Conservation (phyloP, 1,140 invertebrate species). For the Delia radicum region DNA sequence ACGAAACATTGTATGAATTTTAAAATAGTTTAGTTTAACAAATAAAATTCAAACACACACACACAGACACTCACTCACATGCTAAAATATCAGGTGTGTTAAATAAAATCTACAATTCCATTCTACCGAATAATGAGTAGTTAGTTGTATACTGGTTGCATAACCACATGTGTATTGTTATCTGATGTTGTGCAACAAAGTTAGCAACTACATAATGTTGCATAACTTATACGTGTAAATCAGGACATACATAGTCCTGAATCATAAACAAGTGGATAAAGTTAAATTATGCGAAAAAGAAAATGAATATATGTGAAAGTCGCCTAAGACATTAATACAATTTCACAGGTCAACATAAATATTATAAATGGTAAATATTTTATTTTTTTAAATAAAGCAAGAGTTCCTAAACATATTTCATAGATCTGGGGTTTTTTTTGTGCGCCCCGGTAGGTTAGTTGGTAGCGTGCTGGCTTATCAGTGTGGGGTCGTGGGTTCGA, state of each 20-base stretch:
- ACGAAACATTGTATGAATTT: neutral
- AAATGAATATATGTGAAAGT: too few relatives aligned
- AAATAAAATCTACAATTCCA: neutral
- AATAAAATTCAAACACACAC: too few relatives aligned
- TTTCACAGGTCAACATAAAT: too few relatives aligned
- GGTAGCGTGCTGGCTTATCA: too few relatives aligned
- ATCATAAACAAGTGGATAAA: neutral
- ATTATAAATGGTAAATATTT: too few relatives aligned
- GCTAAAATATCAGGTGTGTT: neutral
- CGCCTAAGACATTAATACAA: too few relatives aligned
- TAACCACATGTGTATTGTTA: neutral
- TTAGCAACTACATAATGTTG: neutral
- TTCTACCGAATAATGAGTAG: neutral
- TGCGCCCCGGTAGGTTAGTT: too few relatives aligned
- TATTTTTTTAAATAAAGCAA: too few relatives aligned
- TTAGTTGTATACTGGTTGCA: neutral
- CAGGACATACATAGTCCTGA: neutral
- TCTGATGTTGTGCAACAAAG: neutral
- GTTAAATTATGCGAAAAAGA: too few relatives aligned
- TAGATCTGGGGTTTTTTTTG: too few relatives aligned
- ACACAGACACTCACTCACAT: neutral
- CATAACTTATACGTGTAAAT: constrained; percentile 1
- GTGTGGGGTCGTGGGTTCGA: too few relatives aligned
- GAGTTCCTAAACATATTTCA: too few relatives aligned
- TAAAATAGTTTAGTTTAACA: neutral